Evolutionary conservation across 2,888 invertebrate genomes (phyloP).

Genomic region (Nezara viridula): DNA sequence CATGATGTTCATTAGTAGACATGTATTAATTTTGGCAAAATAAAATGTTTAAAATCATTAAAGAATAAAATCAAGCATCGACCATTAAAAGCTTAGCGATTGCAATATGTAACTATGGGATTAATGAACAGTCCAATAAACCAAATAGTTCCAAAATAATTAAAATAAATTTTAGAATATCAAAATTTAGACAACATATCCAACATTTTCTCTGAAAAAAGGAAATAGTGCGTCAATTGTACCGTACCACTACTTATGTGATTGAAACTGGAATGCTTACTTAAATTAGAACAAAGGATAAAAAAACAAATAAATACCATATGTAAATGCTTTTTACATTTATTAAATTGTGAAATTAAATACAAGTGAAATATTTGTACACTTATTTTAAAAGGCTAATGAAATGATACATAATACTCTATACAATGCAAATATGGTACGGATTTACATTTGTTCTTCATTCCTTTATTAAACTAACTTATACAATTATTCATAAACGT

Average conservation of each 20-base stretch:
- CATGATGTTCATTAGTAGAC: too few species aligned
- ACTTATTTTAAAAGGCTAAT: slow-evolving; percentile 33
- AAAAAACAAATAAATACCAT: neutral
- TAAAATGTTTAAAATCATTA: too few species aligned
- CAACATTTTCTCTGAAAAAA: neutral
- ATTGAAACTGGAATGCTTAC: too few species aligned
- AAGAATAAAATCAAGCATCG: too few species aligned
- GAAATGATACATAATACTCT: slow-evolving; percentile 25
- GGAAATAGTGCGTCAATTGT: too few species aligned
- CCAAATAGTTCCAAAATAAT: neutral
- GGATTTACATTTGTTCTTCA: slow-evolving; percentile 39
- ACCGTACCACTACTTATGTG: too few species aligned
- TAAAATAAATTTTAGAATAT: neutral
- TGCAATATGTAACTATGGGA: too few species aligned
- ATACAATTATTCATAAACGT: neutral
- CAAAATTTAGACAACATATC: neutral
- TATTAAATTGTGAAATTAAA: slow-evolving; percentile 43
- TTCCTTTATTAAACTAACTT: neutral
- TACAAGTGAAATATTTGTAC: slow-evolving; percentile 45
- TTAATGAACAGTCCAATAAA: neutral
- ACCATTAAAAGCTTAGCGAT: too few species aligned
- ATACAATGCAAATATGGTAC: slow-evolving; percentile 32
- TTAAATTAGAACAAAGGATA: neutral
- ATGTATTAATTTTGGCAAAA: too few species aligned
- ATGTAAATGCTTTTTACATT: neutral